phyloP scores from a whole-genome alignment of 2,113 vertebrate species.

The Phrynocephalus versicolor region DNA sequence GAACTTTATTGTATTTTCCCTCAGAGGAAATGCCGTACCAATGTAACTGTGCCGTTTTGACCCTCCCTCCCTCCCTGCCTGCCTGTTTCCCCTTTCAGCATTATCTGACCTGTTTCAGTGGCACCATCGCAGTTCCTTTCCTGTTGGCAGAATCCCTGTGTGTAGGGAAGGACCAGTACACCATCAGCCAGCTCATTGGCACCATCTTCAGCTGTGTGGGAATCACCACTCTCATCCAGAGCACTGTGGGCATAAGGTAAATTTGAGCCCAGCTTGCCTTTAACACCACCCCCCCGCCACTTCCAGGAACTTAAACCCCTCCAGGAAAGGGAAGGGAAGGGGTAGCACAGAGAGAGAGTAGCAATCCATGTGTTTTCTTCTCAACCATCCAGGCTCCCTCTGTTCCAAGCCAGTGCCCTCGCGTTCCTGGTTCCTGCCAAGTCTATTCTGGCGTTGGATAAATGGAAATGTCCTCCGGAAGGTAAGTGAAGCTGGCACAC shows the following conservation, averaged over 20 bases:
- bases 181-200: slow-evolving; percentile 92
- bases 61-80: too few species aligned
- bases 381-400: slow-evolving; percentile 76
- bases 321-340: neutral
- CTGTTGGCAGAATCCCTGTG: slow-evolving; percentile 93
- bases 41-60: neutral
- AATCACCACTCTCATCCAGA: slow-evolving; percentile 94
- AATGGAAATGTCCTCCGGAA: slow-evolving; percentile 85
- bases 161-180: slow-evolving; percentile 88
- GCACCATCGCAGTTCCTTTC: slow-evolving; percentile 94
- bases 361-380: neutral
- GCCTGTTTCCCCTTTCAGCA: slow-evolving; percentile 74
- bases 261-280: neutral
- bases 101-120: slow-evolving; percentile 96
- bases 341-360: neutral
- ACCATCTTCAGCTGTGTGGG: slow-evolving; percentile 96
- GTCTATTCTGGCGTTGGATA: slow-evolving; percentile 85
- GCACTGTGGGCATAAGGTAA: slow-evolving; percentile 91
- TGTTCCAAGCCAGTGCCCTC: slow-evolving; percentile 89
- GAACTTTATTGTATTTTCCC: neutral
- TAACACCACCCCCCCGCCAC: neutral
- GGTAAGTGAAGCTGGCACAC: slow-evolving; percentile 64
- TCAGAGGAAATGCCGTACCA: neutral
- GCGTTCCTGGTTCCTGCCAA: slow-evolving; percentile 87
- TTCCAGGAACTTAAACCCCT: too few species aligned